phyloP scores from a whole-genome alignment of 2,113 vertebrate genomes.

The Patagioenas fasciata region DNA sequence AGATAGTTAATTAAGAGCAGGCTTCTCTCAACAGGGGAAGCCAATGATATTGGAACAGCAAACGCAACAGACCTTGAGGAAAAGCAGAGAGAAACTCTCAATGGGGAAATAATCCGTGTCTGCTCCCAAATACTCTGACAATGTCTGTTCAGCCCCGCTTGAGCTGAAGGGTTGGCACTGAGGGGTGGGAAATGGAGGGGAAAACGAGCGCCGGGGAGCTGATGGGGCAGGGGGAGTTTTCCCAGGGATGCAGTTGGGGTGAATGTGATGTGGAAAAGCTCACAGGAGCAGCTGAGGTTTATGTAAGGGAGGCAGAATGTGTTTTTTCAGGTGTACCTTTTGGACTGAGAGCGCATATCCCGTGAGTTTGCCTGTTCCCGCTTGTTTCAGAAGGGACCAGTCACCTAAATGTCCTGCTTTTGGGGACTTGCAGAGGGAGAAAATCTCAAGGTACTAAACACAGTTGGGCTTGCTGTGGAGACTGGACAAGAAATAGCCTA shows the following conservation, averaged over 20 bases:
- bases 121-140: not conserved
- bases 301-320: not conserved
- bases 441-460: too few relatives aligned
- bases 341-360: not conserved
- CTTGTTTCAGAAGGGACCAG: not conserved
- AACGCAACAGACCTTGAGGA: not conserved
- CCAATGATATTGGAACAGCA: not conserved
- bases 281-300: not conserved
- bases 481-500: fast-evolving
- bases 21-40: not conserved
- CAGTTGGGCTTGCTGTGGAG: not conserved
- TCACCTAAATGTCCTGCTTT: not conserved
- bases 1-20: not conserved
- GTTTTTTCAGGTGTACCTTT: not conserved
- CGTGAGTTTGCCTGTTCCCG: too few relatives aligned
- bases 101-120: not conserved
- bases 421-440: not conserved
- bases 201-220: fast-evolving
- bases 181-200: not conserved
- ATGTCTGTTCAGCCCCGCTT: not conserved
- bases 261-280: fast-evolving
- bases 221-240: too few relatives aligned
- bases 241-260: too few relatives aligned
- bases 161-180: fast-evolving
- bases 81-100: not conserved